Conservation (phyloP, 2,797 vertebrate species). For the Tinamus major region DNA sequence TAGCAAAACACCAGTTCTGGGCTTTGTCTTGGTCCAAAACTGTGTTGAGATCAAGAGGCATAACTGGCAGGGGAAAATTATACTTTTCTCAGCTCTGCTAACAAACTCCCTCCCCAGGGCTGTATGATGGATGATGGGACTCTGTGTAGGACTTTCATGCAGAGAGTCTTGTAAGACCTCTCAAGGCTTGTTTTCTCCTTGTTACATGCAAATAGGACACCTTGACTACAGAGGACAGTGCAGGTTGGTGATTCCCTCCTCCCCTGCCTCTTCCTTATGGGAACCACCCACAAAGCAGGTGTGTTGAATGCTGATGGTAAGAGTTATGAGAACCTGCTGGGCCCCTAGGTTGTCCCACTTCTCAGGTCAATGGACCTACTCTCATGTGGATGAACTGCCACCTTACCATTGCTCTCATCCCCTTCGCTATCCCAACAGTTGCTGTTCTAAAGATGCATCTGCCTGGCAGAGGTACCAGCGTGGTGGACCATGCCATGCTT, state of each 20-base stretch:
- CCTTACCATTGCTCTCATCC: neutral
- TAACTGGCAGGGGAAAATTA: neutral
- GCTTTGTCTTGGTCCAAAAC: neutral
- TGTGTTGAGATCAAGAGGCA: neutral
- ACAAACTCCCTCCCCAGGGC: neutral
- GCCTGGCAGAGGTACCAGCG: neutral
- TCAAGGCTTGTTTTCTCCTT: neutral
- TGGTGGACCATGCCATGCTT: neutral
- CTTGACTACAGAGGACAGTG: neutral
- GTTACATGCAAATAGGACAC: neutral
- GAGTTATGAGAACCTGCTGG: neutral
- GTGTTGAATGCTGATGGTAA: neutral
- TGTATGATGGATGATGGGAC: neutral
- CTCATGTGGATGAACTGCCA: fast-evolving
- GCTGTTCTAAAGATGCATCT: fast-evolving
- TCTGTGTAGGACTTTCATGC: neutral
- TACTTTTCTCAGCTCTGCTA: neutral
- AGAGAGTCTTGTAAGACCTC: neutral
- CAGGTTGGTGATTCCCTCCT: neutral
- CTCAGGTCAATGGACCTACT: neutral
- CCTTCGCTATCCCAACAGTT: neutral
- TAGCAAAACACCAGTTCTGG: neutral
- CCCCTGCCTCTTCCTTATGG: neutral
- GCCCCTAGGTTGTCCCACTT: neutral
- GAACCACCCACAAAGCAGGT: neutral